phyloP scores from a whole-genome alignment of 2,888 invertebrate genomes.

The Agonopterix alstromeriana region DNA sequence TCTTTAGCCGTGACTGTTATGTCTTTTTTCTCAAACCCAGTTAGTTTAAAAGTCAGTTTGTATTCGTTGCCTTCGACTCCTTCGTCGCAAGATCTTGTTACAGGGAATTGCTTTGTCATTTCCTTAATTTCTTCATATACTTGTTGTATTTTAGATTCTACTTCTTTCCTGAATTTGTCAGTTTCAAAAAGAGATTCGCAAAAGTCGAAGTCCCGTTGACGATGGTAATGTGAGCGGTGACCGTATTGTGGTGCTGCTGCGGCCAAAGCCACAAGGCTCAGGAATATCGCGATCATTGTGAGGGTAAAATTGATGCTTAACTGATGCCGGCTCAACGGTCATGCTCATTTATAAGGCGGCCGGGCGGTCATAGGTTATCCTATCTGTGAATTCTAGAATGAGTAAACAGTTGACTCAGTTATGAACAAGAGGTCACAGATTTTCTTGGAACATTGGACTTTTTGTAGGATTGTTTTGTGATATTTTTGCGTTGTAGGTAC shows the following conservation, averaged over 20 bases:
- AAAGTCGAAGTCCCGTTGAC: too few relatives aligned
- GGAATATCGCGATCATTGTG: conserved; percentile 34
- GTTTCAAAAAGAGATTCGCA: too few relatives aligned
- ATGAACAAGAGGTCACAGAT: not conserved
- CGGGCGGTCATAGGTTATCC: conserved; percentile 41
- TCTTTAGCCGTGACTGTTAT: conserved; percentile 53
- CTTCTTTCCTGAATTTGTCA: conserved; percentile 39
- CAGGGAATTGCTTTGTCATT: conserved; percentile 37
- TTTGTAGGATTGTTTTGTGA: not conserved
- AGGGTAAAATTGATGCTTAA: too few relatives aligned
- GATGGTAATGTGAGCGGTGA: conserved; percentile 1
- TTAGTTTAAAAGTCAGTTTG: conserved; percentile 36
- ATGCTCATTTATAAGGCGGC: not conserved
- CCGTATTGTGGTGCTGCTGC: conserved; percentile 39
- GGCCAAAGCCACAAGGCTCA: conserved; percentile 35
- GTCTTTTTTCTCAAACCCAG: conserved; percentile 48
- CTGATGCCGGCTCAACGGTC: not conserved
- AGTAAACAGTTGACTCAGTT: not conserved
- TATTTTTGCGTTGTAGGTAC: too few relatives aligned
- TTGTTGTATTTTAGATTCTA: conserved; percentile 35
- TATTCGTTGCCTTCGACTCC: conserved; percentile 42
- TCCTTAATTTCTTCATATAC: conserved; percentile 38
- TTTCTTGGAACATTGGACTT: not conserved
- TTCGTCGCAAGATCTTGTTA: conserved; percentile 16
- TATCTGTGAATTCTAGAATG: conserved; percentile 22